A percentile compares a stretch with the other conserved stretches of the same genome.
Evolutionary conservation across 2,797 vertebrate species (phyloP).

Genomic region (Trachurus trachurus): DNA sequence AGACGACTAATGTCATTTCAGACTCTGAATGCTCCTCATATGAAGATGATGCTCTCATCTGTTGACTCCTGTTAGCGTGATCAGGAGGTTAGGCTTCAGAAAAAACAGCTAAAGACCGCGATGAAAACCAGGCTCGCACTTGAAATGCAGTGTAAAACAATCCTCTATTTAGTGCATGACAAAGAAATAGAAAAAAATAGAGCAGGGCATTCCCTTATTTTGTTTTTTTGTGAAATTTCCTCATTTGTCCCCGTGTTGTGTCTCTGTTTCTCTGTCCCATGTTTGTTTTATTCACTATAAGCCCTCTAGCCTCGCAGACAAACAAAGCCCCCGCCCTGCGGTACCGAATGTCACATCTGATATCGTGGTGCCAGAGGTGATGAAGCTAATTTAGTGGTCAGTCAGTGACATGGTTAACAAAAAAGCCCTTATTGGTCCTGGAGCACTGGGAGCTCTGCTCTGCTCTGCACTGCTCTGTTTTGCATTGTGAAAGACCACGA

Average conservation of each 20-base stretch:
- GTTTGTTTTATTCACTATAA: constrained; percentile 17
- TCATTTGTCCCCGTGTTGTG: constrained; percentile 40
- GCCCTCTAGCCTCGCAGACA: constrained; percentile 58
- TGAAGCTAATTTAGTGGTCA: constrained; percentile 85
- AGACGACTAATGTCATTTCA: constrained; percentile 44
- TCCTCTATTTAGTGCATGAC: constrained; percentile 29
- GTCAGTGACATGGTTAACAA: constrained; percentile 84
- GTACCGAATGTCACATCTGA: constrained; percentile 81
- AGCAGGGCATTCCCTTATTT: constrained; percentile 35
- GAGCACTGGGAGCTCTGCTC: constrained; percentile 67
- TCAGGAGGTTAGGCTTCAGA: constrained; percentile 30
- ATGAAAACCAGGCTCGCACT: constrained; percentile 28
- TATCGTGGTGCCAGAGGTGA: constrained; percentile 84
- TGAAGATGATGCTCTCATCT: constrained; percentile 32
- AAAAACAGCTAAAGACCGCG: background rate
- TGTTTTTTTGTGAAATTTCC: constrained; percentile 39
- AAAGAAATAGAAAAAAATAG: background rate
- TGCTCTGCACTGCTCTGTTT: constrained; percentile 57
- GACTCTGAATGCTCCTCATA: constrained; percentile 16
- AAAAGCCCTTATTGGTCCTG: constrained; percentile 80
- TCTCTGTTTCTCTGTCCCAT: constrained; percentile 21
- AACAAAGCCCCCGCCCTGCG: constrained; percentile 71
- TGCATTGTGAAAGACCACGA: constrained; percentile 66
- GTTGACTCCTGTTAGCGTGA: constrained; percentile 30
- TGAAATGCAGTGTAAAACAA: constrained; percentile 26